Evolutionary conservation across 2,797 vertebrate species (phyloP).

Genomic region (Eutrigla gurnardus): DNA sequence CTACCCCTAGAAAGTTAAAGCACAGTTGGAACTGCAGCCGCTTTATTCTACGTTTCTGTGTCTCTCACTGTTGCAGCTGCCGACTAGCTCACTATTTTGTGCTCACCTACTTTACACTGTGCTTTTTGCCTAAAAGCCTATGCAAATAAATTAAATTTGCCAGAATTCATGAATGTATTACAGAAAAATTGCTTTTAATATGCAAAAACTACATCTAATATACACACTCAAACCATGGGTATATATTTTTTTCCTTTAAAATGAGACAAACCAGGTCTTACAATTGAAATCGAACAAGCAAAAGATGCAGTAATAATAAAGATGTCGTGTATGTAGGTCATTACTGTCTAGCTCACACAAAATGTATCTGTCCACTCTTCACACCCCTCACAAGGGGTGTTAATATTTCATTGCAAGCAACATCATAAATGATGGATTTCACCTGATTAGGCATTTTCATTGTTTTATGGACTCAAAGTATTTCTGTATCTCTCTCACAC

Average conservation of each 20-base stretch:
- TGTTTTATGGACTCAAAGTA: conserved; percentile 12
- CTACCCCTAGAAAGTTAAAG: conserved; percentile 21
- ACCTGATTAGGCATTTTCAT: conserved; percentile 2
- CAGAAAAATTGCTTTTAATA: neutral
- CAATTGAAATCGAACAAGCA: neutral
- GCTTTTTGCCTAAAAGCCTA: neutral
- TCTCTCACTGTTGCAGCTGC: conserved; percentile 18
- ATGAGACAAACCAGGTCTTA: neutral
- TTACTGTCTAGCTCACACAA: neutral
- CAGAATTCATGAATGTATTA: neutral
- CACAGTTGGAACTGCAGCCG: conserved; percentile 25
- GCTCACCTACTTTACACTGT: conserved; percentile 4
- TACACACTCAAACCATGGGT: neutral
- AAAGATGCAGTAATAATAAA: neutral
- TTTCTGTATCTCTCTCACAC: conserved; percentile 7
- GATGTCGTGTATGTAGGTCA: neutral
- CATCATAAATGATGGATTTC: too few relatives aligned
- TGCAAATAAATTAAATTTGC: neutral
- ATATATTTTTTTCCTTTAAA: neutral
- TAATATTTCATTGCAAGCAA: neutral
- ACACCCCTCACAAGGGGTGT: neutral
- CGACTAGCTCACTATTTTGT: neutral
- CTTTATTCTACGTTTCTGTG: conserved; percentile 22
- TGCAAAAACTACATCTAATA: neutral
- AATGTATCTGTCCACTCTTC: neutral